Percentiles rank a stretch among this genome's conserved stretches.
Conservation (phyloP, 2,797 vertebrate species). For the Xenops minutus region DNA sequence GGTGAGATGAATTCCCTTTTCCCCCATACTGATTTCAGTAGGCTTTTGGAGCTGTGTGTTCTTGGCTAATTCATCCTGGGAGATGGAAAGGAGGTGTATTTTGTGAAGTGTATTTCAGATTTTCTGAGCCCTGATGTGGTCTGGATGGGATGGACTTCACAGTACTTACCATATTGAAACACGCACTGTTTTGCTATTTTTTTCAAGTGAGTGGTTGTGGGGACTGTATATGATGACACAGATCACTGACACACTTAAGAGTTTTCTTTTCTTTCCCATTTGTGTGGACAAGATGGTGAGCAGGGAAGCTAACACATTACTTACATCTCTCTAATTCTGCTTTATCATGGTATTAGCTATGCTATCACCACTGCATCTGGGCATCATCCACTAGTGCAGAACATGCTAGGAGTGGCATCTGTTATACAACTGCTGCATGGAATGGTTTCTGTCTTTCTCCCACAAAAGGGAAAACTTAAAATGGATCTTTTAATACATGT, state of each 20-base stretch:
- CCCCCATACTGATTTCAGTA: neutral
- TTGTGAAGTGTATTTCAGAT: neutral
- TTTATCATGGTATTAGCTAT: neutral
- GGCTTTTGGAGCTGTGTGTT: neutral
- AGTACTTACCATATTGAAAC: neutral
- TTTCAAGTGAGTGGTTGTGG: neutral
- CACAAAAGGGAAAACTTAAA: neutral
- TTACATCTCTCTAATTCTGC: neutral
- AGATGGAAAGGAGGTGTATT: neutral
- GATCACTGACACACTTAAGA: neutral
- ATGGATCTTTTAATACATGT: neutral
- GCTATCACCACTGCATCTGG: conserved; percentile 13
- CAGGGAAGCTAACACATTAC: neutral
- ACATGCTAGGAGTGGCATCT: neutral
- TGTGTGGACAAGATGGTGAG: neutral
- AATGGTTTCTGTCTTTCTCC: neutral
- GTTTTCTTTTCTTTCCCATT: neutral
- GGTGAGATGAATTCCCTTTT: neutral
- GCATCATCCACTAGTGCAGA: neutral
- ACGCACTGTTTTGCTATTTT: neutral
- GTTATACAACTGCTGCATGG: neutral
- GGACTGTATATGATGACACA: neutral
- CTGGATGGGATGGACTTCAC: neutral
- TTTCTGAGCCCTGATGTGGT: neutral
- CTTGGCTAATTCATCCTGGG: neutral